Evolutionary conservation across 2,888 invertebrate species (phyloP).

Genomic region (Drosophila subquinaria): DNA sequence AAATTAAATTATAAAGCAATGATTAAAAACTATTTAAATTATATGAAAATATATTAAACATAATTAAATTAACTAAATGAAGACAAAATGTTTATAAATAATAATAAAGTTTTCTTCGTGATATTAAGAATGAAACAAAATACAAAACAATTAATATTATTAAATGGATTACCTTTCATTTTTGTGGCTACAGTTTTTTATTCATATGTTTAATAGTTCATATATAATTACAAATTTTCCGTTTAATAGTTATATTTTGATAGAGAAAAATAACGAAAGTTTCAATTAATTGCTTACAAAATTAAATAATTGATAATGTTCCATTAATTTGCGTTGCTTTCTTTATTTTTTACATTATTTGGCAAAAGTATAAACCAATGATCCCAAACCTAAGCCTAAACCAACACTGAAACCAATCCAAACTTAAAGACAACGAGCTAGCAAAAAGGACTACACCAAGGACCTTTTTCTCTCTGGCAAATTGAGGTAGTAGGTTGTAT

Average conservation of each 20-base stretch:
- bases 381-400: constrained; percentile 24
- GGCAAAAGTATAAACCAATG: constrained; percentile 12
- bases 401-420: constrained; percentile 34
- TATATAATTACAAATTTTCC: too few relatives aligned
- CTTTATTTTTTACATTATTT: constrained; percentile 28
- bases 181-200: neutral
- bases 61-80: neutral
- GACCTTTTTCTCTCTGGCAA: constrained; percentile 85
- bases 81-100: neutral
- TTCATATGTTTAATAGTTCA: neutral
- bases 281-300: neutral
- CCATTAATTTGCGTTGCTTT: constrained; percentile 9
- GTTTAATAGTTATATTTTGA: neutral
- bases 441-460: constrained; percentile 72
- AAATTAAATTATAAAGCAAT: neutral
- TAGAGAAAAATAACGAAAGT: neutral
- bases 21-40: too few relatives aligned
- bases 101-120: neutral
- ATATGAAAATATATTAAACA: too few relatives aligned
- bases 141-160: neutral
- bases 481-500: constrained; percentile 87
- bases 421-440: constrained; percentile 25
- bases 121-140: neutral
- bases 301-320: neutral
- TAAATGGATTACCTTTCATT: neutral